phyloP scores from a whole-genome alignment of 2,888 invertebrate species.

The Tinea pellionella region DNA sequence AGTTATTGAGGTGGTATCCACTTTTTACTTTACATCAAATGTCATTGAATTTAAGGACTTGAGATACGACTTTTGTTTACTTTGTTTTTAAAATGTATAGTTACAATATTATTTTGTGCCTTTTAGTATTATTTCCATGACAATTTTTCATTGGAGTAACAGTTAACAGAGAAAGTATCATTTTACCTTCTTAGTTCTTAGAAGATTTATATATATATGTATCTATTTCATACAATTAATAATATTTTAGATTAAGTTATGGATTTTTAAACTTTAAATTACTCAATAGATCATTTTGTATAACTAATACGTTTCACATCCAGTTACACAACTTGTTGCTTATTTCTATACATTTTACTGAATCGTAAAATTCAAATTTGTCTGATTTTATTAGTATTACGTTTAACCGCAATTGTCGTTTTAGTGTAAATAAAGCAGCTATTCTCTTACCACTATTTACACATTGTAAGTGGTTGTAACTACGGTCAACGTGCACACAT shows the following conservation, averaged over 20 bases:
- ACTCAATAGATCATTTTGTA: not conserved
- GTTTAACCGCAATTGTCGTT: not conserved
- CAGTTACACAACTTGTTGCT: not conserved
- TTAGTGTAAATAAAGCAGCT: conserved; percentile 6
- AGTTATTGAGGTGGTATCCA: conserved; percentile 33
- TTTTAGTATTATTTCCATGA: not conserved
- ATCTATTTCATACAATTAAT: too few species aligned
- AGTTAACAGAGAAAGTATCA: too few species aligned
- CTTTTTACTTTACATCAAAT: conserved; percentile 9
- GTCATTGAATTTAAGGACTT: conserved; percentile 8
- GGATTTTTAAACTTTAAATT: not conserved
- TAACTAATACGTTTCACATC: not conserved
- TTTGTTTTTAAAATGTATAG: not conserved
- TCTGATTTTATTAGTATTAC: not conserved
- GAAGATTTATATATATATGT: too few species aligned
- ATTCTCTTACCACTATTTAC: conserved; percentile 8
- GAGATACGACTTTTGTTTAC: not conserved
- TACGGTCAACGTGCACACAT: not conserved
- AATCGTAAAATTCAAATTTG: not conserved
- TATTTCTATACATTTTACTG: not conserved
- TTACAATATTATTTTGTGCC: not conserved
- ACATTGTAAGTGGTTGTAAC: conserved; percentile 12
- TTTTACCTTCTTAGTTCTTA: too few species aligned
- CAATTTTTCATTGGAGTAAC: too few species aligned
- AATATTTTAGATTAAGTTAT: too few species aligned